Conservation (phyloP, 2,113 vertebrate species). For the Albula glossodonta region DNA sequence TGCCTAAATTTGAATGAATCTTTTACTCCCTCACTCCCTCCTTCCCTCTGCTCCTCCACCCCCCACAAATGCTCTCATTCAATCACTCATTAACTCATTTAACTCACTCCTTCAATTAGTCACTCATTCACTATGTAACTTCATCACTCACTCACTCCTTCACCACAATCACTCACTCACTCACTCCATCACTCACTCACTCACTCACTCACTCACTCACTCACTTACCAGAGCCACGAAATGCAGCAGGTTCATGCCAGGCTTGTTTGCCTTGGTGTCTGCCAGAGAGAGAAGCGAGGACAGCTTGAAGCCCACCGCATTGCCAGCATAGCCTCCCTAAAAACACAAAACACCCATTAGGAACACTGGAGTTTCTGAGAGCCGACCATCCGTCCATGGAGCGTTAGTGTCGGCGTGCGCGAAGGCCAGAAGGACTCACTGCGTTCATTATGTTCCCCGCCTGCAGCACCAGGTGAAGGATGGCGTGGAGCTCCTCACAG, state of each 20-base stretch:
- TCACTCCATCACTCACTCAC: neutral
- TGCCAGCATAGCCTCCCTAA: constrained; percentile 80
- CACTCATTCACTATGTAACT: neutral
- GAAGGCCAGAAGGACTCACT: constrained; percentile 60
- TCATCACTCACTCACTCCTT: neutral
- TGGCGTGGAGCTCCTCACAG: constrained; percentile 77
- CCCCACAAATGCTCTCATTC: too few relatives aligned
- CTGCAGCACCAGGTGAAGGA: constrained; percentile 80
- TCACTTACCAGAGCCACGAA: constrained; percentile 81
- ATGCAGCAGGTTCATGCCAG: constrained; percentile 84
- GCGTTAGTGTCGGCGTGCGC: too few relatives aligned
- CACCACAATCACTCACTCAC: neutral
- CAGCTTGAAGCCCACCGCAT: constrained; percentile 83
- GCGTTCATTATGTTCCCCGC: constrained; percentile 86
- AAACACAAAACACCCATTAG: constrained; percentile 18
- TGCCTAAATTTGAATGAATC: neutral
- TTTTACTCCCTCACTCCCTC: neutral
- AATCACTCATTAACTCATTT: too few relatives aligned
- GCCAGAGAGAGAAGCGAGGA: constrained; percentile 80
- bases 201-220: neutral
- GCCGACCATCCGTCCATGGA: too few relatives aligned
- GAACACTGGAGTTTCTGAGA: neutral
- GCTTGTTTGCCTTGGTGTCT: constrained; percentile 85
- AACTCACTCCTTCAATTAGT: neutral
- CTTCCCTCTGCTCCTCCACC: neutral